These are phyloP conservation scores for Drosophila truncata DNA, from an alignment of 1,140 invertebrate genomes.

Conservation along the genomic window DNA sequence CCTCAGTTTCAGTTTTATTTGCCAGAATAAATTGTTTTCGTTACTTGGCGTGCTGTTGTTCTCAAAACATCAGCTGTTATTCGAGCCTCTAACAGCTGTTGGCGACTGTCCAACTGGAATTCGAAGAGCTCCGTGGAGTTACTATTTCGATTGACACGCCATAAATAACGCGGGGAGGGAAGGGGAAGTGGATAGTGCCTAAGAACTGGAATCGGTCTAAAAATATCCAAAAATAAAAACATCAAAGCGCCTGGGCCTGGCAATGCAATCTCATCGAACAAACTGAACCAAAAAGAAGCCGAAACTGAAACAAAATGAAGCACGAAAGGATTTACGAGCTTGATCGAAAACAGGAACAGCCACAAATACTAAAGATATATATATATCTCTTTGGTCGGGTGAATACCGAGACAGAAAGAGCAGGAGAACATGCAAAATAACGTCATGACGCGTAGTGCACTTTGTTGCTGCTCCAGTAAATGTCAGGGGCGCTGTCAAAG, in stretches of 20 bases:
- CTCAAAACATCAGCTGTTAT: constrained; percentile 10
- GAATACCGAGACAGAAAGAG: constrained; percentile 30
- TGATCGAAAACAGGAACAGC: constrained; percentile 73
- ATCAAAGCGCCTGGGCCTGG: constrained; percentile 58
- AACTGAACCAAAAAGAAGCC: constrained; percentile 22
- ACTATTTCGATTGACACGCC: constrained; percentile 42
- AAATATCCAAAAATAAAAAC: constrained; percentile 59
- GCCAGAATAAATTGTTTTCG: neutral
- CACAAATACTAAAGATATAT: constrained; percentile 28
- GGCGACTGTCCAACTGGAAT: constrained; percentile 32
- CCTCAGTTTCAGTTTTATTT: neutral
- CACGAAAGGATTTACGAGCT: constrained; percentile 82
- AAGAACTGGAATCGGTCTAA: constrained; percentile 48
- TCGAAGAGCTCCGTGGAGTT: constrained; percentile 13
- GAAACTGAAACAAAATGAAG: constrained; percentile 51
- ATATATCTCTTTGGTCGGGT: constrained; percentile 14
- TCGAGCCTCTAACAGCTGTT: constrained; percentile 1
- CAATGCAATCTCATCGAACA: constrained; percentile 34
- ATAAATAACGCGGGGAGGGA: neutral
- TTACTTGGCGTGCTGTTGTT: neutral
- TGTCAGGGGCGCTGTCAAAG: constrained; percentile 33
- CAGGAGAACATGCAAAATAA: constrained; percentile 48
- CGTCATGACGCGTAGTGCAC: constrained; percentile 33
- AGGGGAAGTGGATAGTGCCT: constrained; percentile 1
- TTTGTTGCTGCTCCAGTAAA: constrained; percentile 25